Conservation (phyloP, 2,888 invertebrate species). For the Mythimna loreyi region DNA sequence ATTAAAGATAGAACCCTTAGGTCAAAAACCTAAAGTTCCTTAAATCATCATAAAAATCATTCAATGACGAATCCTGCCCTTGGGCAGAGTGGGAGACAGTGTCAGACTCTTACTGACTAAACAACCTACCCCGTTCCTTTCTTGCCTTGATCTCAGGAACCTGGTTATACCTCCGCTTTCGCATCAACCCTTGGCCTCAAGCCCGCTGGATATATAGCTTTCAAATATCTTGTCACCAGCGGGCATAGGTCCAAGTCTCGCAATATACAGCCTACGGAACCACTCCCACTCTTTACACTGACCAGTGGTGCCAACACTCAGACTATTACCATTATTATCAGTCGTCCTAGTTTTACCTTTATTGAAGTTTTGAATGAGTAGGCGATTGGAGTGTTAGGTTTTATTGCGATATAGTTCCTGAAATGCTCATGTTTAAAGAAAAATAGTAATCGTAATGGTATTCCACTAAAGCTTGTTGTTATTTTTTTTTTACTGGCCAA, state of each 20-base stretch:
- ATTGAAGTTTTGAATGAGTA: slow-evolving; percentile 1
- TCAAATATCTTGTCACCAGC: slow-evolving; percentile 29
- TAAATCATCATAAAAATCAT: no score
- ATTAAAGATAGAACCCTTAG: not conserved
- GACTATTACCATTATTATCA: slow-evolving; percentile 42
- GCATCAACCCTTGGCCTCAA: not conserved
- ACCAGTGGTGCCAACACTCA: slow-evolving; percentile 47
- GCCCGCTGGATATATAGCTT: slow-evolving; percentile 23
- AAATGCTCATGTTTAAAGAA: not conserved
- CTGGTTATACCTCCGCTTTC: no score
- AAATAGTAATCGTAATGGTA: no score
- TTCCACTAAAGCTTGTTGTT: no score
- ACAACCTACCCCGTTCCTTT: no score
- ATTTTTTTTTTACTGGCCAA: no score
- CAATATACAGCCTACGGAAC: slow-evolving; percentile 44
- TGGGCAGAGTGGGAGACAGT: no score
- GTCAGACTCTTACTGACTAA: no score
- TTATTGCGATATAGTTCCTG: not conserved
- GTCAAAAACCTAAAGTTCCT: not conserved
- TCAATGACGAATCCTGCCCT: no score
- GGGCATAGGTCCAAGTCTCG: slow-evolving; percentile 49
- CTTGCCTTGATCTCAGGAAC: no score
- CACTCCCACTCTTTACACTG: slow-evolving; percentile 39
- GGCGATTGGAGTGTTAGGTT: not conserved
- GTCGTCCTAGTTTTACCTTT: slow-evolving; percentile 12